Percentiles rank a stretch among this genome's conserved stretches.
These are phyloP conservation scores for Ctenomys sociabilis DNA, from an alignment of 2,113 vertebrate genomes.

Conservation along the genomic window DNA sequence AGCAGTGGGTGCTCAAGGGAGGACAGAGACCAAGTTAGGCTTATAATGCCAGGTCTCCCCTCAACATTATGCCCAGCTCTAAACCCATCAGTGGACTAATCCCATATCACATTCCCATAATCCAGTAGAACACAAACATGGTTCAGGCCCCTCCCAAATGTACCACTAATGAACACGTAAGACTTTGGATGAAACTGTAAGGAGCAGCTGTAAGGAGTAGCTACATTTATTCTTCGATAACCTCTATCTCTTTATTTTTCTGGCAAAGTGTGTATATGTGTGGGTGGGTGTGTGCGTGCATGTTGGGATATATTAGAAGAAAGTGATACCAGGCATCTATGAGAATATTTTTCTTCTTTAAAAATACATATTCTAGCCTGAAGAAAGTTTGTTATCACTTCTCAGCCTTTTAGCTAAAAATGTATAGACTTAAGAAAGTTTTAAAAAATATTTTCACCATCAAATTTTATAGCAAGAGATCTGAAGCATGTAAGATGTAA, in stretches of 20 bases:
- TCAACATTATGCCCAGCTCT: background rate
- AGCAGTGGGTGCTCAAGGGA: background rate
- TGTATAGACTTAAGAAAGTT: background rate
- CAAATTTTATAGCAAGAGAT: background rate
- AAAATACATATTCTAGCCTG: background rate
- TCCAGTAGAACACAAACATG: background rate
- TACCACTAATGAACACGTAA: background rate
- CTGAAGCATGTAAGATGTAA: background rate
- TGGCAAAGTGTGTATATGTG: background rate
- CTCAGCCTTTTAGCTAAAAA: background rate
- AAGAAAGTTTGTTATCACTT: background rate
- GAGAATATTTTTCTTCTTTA: background rate
- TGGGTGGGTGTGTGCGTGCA: background rate
- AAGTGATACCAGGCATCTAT: background rate
- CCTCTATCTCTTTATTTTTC: background rate
- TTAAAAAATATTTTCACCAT: background rate
- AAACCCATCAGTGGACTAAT: background rate
- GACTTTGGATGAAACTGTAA: no score
- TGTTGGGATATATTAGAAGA: background rate
- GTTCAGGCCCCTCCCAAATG: background rate
- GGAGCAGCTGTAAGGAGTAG: background rate
- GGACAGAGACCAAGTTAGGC: background rate
- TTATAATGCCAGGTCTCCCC: background rate
- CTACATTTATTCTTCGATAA: background rate
- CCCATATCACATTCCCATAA: background rate